Conservation (phyloP, 2,888 invertebrate species). For the Mylabris sibirica region DNA sequence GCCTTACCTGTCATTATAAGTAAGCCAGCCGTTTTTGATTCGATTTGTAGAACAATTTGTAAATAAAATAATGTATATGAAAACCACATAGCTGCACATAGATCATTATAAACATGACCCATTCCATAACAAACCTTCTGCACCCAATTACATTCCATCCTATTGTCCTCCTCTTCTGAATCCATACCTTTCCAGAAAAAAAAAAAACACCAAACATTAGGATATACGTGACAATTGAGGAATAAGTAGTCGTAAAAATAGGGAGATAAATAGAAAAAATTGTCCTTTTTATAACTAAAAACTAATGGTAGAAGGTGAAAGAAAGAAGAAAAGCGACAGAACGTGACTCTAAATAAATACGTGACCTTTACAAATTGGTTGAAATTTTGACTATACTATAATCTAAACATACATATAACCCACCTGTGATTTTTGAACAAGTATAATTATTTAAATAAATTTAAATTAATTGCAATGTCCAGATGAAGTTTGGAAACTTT, state of each 20-base stretch:
- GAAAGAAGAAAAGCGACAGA: neutral
- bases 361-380: slow-evolving; percentile 23
- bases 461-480: neutral
- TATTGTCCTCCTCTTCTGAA: slow-evolving; percentile 7
- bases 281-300: slow-evolving; percentile 3
- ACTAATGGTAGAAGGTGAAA: neutral
- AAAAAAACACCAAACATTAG: slow-evolving; percentile 23
- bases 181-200: slow-evolving; percentile 20
- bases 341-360: slow-evolving; percentile 29
- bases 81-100: slow-evolving; percentile 95
- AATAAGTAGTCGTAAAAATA: slow-evolving; percentile 18
- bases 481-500: neutral
- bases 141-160: slow-evolving; percentile 39
- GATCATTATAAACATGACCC: slow-evolving; percentile 90
- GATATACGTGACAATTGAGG: slow-evolving; percentile 18
- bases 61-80: slow-evolving; percentile 88
- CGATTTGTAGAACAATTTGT: slow-evolving; percentile 67
- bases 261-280: neutral
- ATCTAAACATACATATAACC: neutral
- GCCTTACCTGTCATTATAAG: slow-evolving; percentile 74
- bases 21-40: slow-evolving; percentile 66
- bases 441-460: slow-evolving; percentile 6
- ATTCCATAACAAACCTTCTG: slow-evolving; percentile 69
- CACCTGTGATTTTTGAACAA: slow-evolving; percentile 12
- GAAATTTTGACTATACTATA: neutral